Conservation (phyloP, 2,888 invertebrate genomes). For the Andrena praecox region DNA sequence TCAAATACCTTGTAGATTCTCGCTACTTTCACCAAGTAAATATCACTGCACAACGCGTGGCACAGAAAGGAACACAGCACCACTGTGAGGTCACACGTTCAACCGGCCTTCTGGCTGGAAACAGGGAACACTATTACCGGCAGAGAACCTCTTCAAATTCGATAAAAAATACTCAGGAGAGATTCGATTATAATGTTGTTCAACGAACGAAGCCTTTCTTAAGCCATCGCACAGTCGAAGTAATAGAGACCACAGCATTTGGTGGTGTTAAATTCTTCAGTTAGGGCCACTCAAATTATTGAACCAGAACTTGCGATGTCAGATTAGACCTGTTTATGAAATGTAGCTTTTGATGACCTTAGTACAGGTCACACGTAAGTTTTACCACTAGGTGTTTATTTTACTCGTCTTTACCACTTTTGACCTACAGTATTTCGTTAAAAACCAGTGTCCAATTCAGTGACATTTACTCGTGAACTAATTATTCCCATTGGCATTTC, state of each 20-base stretch:
- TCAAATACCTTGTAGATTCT: slow-evolving; percentile 55
- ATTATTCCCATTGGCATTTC: not conserved
- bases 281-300: no score
- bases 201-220: no score
- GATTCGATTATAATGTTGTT: not conserved
- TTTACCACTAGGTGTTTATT: not conserved
- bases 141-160: not conserved
- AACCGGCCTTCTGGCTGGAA: slow-evolving; percentile 58
- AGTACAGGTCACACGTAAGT: not conserved
- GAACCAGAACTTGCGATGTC: no score
- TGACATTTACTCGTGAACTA: not conserved
- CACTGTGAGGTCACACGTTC: slow-evolving; percentile 73
- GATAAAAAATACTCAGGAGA: not conserved
- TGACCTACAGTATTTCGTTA: not conserved
- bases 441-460: not conserved
- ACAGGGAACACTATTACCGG: slow-evolving; percentile 65
- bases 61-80: slow-evolving; percentile 68
- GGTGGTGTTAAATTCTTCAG: no score
- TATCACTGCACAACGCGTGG: slow-evolving; percentile 75
- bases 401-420: not conserved
- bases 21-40: slow-evolving; percentile 29
- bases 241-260: no score
- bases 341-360: no score
- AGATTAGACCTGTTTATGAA: no score
- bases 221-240: no score